Base-by-base conservation (phyloP, 2,888 invertebrate species). In the Drosophila kanekoi region DNA sequence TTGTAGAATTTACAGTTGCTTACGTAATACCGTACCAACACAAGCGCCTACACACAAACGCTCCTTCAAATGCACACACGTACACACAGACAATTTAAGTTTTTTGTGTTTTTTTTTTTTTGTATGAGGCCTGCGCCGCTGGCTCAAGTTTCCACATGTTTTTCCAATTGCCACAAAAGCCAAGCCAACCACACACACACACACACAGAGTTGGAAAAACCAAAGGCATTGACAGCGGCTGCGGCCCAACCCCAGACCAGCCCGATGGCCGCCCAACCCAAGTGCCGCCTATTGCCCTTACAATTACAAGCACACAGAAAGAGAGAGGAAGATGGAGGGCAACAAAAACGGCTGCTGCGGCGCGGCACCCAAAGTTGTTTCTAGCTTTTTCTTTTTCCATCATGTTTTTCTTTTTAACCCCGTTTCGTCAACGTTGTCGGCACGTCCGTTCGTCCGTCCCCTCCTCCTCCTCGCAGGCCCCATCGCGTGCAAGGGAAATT, bases 361-460 rank as follows among this genome's bases (percentile, higher is more conserved):
- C 49, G 69, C 61, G 49, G 61, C 85, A 85, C 79, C 83, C 84
- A 83, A 83, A 77, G 76, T 81, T 81, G 72, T 81, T 83, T 84
- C 83, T 87, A 83, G 87, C 83, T 83, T 87, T 83, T 82, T 80
- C 78, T 76, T 77, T 75, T 77, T 79, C 79, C 79, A 85, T 82
- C 85, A 68, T 81, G 87, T 87, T 85, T 87, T 85, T 87, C 81
- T 81, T 86, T 85, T 85, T 86, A 85, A 85, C 85, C 85, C 88
- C 85, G 86, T 87, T 85, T 83, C 87, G 81, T 80, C 79, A 80
- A 80, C 76, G 80, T 61, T 79, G 68, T 52, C 79, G 79, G 79
- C 67, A 68, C 73, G 81, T 77, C 80, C 79, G 73, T 69, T 52
- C 47, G 71, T 65, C 71, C 68, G 61, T 47, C 37, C 49, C 53